Percentiles rank a stretch among this genome's conserved stretches.
Conservation (phyloP, 2,797 vertebrate species). For the Sebastes hopkinsi region DNA sequence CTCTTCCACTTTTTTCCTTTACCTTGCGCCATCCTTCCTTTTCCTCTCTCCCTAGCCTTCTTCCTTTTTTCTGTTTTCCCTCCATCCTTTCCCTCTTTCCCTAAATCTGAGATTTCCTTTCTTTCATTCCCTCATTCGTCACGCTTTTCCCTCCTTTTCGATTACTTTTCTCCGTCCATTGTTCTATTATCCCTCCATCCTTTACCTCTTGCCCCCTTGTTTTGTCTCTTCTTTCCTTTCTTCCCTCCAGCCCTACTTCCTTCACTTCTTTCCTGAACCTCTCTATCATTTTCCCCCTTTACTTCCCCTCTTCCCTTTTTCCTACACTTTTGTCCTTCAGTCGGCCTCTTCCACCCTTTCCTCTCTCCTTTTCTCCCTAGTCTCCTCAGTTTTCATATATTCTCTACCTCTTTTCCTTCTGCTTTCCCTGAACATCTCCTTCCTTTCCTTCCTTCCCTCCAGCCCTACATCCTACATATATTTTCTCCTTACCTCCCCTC, state of each 20-base stretch:
- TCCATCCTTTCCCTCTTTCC: not conserved
- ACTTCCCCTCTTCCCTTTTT: not conserved
- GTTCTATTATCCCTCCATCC: not conserved
- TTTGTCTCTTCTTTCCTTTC: not conserved
- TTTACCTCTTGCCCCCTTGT: not conserved
- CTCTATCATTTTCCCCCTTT: not conserved
- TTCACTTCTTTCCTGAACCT: not conserved
- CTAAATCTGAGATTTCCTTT: not conserved
- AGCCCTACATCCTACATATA: not conserved
- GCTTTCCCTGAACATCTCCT: too few species aligned
- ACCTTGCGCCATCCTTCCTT: too few species aligned
- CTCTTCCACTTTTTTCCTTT: too few species aligned
- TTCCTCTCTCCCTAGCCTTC: not conserved
- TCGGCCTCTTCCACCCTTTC: not conserved
- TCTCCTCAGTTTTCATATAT: not conserved
- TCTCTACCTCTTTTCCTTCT: not conserved
- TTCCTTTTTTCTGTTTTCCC: not conserved
- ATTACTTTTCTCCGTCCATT: not conserved
- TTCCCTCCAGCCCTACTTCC: not conserved
- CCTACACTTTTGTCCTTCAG: not conserved
- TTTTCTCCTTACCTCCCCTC: not conserved
- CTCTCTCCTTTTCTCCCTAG: not conserved
- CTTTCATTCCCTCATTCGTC: not conserved
- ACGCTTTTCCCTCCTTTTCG: conserved; percentile 10
- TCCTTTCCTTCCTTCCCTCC: not conserved